Base-by-base conservation (phyloP, 2,888 invertebrate species). In the Nineta flava region DNA sequence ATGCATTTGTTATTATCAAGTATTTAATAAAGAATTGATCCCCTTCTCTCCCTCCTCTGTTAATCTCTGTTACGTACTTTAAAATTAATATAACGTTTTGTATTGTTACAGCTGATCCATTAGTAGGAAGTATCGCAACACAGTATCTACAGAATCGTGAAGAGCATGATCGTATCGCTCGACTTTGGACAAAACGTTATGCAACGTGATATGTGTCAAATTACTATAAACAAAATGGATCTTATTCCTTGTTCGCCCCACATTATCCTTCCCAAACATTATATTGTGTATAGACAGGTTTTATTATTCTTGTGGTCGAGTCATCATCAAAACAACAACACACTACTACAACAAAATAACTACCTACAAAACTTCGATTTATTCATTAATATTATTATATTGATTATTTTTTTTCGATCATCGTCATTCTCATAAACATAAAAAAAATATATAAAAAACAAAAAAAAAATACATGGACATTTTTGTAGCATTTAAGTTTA, bases 121-220 rank as follows among this genome's bases (percentile, higher is more conserved):
- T 97, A 62, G 96, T 97, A 53, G 95, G 95, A 57, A 94, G 92
- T 68, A 96, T 97, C 74, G 97, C 96, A 48, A 93, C 93, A 56
- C 96, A 97, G 76, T 97, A 93, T 75, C 77, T 94, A 59, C 93
- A 94, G 71, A 95, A 97, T 71, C 78, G 95, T 54, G 93, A 93
- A 65, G 96, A 97, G 68, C 96, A 97, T 66, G 96, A 97, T 70
- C 84, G 94, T 66, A 93, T 94, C 69, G 97, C 97, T 58, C 83
- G 95, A 69, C 83, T 94, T 65, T 97, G 97, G 97, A 97, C 97
- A 66, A 95, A 95, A 71, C 83, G 96, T 62, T 97, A 91, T 65
- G 92, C 92, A 58, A 91, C 91, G 81, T 90, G 86, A 87, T 79
- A 16, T 35, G 47, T 47, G 16, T 21, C 44, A 13, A 44, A n/a